These are phyloP conservation scores for Acrobasis repandana DNA, from an alignment of 2,888 invertebrate genomes.

Conservation along the genomic window DNA sequence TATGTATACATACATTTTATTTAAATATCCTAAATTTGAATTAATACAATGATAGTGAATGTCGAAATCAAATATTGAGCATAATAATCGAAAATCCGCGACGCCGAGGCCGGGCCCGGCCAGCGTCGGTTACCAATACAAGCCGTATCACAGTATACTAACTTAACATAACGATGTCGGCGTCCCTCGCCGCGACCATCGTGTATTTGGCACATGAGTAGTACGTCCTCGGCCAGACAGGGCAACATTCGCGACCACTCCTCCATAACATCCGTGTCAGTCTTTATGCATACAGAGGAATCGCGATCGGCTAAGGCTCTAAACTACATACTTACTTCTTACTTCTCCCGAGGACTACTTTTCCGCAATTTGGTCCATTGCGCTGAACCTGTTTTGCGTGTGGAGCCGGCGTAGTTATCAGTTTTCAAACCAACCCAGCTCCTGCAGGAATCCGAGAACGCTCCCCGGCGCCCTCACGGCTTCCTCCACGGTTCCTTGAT, in stretches of 20 bases:
- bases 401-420: too few relatives aligned
- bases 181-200: constrained; percentile 12
- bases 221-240: constrained; percentile 3
- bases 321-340: constrained; percentile 28
- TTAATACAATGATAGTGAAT: constrained; percentile 48
- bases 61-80: constrained; percentile 64
- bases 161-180: constrained; percentile 48
- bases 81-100: constrained; percentile 42
- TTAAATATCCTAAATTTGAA: constrained; percentile 48
- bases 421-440: too few relatives aligned
- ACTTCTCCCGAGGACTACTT: too few relatives aligned
- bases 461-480: too few relatives aligned
- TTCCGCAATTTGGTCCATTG: too few relatives aligned
- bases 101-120: not conserved
- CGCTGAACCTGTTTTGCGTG: too few relatives aligned
- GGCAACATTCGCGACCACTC: constrained; percentile 1
- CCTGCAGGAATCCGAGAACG: too few relatives aligned
- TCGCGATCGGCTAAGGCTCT: constrained; percentile 9
- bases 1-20: constrained; percentile 39
- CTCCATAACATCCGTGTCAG: constrained; percentile 29
- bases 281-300: constrained; percentile 24
- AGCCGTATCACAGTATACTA: constrained; percentile 80
- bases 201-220: constrained; percentile 32
- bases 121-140: constrained; percentile 45
- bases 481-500: too few relatives aligned